A percentile compares a stretch with the other conserved stretches of the same genome.
These are phyloP conservation scores for Eira barbara DNA, from an alignment of 2,113 vertebrate species.

Conservation along the genomic window DNA sequence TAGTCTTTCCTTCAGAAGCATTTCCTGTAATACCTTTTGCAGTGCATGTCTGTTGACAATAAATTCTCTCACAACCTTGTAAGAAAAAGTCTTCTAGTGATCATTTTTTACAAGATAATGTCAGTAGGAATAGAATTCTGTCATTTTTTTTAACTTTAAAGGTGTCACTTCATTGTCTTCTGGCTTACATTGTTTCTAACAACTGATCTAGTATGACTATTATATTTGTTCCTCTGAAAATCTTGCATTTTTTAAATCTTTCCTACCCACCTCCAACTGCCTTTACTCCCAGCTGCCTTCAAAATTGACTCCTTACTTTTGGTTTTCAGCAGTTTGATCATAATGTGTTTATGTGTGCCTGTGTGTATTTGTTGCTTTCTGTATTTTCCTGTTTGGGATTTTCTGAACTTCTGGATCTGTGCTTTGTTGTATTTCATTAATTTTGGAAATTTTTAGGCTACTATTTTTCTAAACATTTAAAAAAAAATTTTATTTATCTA, in stretches of 20 bases:
- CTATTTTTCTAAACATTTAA: background rate
- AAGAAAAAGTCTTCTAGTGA: background rate
- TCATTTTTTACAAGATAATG: background rate
- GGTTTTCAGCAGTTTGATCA: background rate
- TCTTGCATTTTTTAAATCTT: background rate
- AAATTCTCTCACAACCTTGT: background rate
- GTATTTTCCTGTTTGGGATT: background rate
- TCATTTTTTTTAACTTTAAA: background rate
- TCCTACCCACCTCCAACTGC: too few relatives aligned
- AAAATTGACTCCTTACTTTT: background rate
- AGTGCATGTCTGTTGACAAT: background rate
- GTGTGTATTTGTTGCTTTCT: background rate
- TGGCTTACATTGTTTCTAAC: background rate
- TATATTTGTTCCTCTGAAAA: background rate
- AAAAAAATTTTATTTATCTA: too few relatives aligned
- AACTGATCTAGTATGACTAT: background rate
- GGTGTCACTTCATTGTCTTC: background rate
- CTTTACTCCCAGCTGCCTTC: background rate
- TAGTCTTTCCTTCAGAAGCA: background rate
- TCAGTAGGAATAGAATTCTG: background rate
- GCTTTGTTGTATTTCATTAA: background rate
- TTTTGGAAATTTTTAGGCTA: background rate
- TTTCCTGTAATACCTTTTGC: background rate
- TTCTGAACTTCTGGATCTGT: background rate
- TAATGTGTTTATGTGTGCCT: background rate